Evolutionary conservation across 1,140 invertebrate genomes (phyloP).

Genomic region (Heliconius congener): DNA sequence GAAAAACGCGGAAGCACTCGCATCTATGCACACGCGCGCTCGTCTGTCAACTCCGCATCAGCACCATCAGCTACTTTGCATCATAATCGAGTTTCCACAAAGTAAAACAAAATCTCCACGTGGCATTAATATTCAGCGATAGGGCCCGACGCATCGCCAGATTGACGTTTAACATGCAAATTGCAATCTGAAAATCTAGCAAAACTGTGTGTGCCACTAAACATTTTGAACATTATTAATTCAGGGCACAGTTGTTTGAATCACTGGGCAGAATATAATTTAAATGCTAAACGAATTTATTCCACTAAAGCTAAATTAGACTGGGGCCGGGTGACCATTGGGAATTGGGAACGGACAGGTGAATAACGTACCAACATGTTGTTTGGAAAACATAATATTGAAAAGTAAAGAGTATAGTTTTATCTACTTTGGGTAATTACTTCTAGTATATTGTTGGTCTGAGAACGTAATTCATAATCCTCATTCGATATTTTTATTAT

Average conservation of each 20-base stretch:
- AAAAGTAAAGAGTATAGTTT: slow-evolving; percentile 3
- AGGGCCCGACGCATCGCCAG: slow-evolving; percentile 72
- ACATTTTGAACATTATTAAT: slow-evolving; percentile 77
- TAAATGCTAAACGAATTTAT: slow-evolving; percentile 77
- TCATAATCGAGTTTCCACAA: slow-evolving; percentile 78
- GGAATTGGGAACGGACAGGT: slow-evolving; percentile 67
- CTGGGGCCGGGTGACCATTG: slow-evolving; percentile 50
- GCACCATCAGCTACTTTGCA: slow-evolving; percentile 71
- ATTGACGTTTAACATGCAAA: slow-evolving; percentile 81
- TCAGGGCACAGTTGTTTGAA: slow-evolving; percentile 72
- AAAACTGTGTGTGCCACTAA: slow-evolving; percentile 72
- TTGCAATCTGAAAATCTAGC: slow-evolving; percentile 78
- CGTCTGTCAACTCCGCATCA: slow-evolving; percentile 45
- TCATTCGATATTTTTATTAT: not conserved
- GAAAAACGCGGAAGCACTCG: slow-evolving; percentile 1
- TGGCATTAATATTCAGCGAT: slow-evolving; percentile 79
- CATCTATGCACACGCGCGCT: slow-evolving; percentile 23
- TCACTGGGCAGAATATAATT: slow-evolving; percentile 73
- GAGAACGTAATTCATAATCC: not conserved
- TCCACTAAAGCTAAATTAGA: slow-evolving; percentile 71
- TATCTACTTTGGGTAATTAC: slow-evolving; percentile 8
- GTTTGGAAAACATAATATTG: slow-evolving; percentile 30
- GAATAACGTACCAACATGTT: slow-evolving; percentile 39
- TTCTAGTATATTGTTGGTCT: not conserved
- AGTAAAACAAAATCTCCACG: slow-evolving; percentile 78